phyloP scores from a whole-genome alignment of 2,888 invertebrate species.

The Nephrotoma flavescens region DNA sequence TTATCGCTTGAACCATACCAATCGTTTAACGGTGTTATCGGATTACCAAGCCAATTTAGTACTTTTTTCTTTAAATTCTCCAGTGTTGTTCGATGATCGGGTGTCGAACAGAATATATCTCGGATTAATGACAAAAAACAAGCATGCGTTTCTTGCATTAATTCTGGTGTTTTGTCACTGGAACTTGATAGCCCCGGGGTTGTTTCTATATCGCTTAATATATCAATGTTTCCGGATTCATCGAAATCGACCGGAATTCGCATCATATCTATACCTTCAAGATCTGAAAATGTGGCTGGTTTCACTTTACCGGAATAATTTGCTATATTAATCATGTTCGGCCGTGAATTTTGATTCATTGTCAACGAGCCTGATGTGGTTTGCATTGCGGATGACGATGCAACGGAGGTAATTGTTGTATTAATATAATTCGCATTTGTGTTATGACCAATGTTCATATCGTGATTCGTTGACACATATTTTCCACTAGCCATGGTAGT shows the following conservation, averaged over 20 bases:
- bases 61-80: slow-evolving; percentile 59
- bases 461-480: neutral
- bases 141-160: slow-evolving; percentile 69
- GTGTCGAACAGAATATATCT: slow-evolving; percentile 73
- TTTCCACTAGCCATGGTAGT: neutral
- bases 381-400: neutral
- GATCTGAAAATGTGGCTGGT: slow-evolving; percentile 34
- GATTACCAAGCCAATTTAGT: slow-evolving; percentile 59
- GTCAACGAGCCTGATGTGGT: neutral
- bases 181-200: slow-evolving; percentile 10
- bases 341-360: neutral
- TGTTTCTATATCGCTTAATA: slow-evolving; percentile 35
- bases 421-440: neutral
- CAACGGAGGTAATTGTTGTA: neutral
- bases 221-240: slow-evolving; percentile 38
- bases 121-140: slow-evolving; percentile 79
- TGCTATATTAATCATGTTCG: neutral
- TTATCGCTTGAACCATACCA: slow-evolving; percentile 59
- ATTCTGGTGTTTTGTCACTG: slow-evolving; percentile 25
- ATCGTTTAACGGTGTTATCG: slow-evolving; percentile 66
- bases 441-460: neutral
- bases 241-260: slow-evolving; percentile 60
- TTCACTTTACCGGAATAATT: slow-evolving; percentile 15
- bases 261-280: slow-evolving; percentile 59
- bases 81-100: slow-evolving; percentile 70